Conservation (phyloP, 2,113 vertebrate species). For the Pseudorhombus dupliciocellatus region DNA sequence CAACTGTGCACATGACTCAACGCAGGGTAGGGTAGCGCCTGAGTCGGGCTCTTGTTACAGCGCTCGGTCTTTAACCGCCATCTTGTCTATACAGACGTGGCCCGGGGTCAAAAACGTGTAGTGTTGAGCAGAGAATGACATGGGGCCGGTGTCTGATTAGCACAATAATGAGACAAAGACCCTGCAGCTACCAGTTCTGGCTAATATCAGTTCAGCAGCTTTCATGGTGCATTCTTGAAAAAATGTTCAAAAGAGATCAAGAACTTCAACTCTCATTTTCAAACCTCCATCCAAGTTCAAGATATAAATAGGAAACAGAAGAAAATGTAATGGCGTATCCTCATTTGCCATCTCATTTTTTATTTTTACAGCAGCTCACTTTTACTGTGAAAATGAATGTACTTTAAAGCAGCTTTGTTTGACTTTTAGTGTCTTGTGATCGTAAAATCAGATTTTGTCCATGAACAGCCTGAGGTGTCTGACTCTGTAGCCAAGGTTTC, state of each 20-base stretch:
- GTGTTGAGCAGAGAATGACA: background rate
- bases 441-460: too few species aligned
- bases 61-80: constrained; percentile 1
- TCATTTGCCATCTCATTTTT: too few species aligned
- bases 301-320: too few species aligned
- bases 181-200: background rate
- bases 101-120: constrained; percentile 3
- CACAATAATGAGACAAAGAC: background rate
- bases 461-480: too few species aligned
- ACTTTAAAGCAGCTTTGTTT: too few species aligned
- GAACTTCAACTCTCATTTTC: background rate
- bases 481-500: background rate
- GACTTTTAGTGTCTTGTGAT: too few species aligned
- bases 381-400: too few species aligned
- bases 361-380: too few species aligned
- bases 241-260: background rate
- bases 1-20: constrained; percentile 39
- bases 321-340: background rate
- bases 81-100: background rate
- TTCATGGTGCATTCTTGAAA: background rate
- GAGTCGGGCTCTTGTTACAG: constrained; percentile 22
- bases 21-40: background rate
- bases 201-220: background rate
- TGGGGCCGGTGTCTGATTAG: constrained; percentile 28
- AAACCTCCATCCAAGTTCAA: background rate